These are phyloP conservation scores for Tragelaphus scriptus DNA, from an alignment of 2,113 vertebrate genomes.

Conservation along the genomic window DNA sequence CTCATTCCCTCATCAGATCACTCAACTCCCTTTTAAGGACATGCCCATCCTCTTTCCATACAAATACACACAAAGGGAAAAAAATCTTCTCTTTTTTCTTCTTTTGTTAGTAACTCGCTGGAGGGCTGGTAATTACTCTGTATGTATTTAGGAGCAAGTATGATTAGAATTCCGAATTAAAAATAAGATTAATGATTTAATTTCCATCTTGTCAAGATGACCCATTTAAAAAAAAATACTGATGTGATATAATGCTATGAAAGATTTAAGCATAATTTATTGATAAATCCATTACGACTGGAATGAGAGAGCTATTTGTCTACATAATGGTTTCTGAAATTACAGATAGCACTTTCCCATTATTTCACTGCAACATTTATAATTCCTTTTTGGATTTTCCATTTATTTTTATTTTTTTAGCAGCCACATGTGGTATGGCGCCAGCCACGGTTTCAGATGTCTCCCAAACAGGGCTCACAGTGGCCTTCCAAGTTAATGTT, in stretches of 20 bases:
- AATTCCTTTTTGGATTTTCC: neutral
- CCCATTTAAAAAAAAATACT: conserved; percentile 26
- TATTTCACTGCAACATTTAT: neutral
- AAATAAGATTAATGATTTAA: conserved; percentile 48
- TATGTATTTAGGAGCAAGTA: neutral
- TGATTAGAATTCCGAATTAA: conserved; percentile 30
- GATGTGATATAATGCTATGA: conserved; percentile 12
- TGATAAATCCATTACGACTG: conserved; percentile 43
- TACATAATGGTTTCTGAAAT: conserved; percentile 45
- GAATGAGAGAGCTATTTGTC: conserved; percentile 31
- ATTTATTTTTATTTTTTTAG: neutral
- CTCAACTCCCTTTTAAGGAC: neutral
- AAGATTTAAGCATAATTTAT: conserved; percentile 55
- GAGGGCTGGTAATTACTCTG: neutral
- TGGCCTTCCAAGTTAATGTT: rapidly evolving
- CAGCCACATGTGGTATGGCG: neutral
- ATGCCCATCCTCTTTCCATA: neutral
- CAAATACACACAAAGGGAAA: neutral
- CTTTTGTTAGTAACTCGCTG: neutral
- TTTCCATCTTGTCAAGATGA: conserved; percentile 40
- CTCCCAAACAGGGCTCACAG: neutral
- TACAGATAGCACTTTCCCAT: neutral
- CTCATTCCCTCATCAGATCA: too few species aligned
- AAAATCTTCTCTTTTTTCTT: neutral
- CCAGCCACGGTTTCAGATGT: neutral